These are phyloP conservation scores for Mercenaria mercenaria DNA, from an alignment of 1,140 invertebrate species.

Conservation along the genomic window DNA sequence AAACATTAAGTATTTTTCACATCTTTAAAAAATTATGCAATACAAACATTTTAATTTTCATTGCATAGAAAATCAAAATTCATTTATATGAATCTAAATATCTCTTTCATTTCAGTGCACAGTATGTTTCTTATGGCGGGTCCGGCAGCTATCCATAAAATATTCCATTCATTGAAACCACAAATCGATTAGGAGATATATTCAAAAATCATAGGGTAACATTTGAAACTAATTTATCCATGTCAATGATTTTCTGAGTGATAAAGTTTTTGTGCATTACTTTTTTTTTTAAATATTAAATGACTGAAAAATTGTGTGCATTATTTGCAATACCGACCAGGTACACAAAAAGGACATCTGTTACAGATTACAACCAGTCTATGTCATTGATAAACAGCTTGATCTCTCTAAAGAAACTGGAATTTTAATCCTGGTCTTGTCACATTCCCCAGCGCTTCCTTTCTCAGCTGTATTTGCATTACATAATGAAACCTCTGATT, in stretches of 20 bases:
- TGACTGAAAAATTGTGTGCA: too few relatives aligned
- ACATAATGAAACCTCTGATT: neutral
- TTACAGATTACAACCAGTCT: neutral
- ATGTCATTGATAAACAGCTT: neutral
- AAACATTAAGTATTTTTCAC: neutral
- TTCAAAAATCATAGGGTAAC: too few relatives aligned
- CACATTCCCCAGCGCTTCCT: neutral
- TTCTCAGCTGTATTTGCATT: neutral
- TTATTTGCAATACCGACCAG: neutral
- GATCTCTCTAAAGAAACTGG: neutral
- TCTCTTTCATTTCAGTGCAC: neutral
- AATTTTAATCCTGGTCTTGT: neutral
- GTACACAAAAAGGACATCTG: constrained; percentile 2
- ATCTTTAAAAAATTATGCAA: constrained; percentile 38
- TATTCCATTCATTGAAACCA: neutral
- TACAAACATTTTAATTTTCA: neutral
- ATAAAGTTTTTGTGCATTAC: too few relatives aligned
- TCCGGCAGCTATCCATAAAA: neutral
- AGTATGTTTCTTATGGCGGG: neutral
- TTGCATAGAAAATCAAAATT: constrained; percentile 1
- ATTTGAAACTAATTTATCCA: too few relatives aligned
- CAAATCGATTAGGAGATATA: too few relatives aligned
- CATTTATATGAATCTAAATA: neutral
- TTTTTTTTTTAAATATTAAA: too few relatives aligned
- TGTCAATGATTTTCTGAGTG: too few relatives aligned